A percentile compares a stretch with the other conserved stretches of the same genome.
Conservation (phyloP, 2,113 vertebrate genomes). For the Oryzias woworae region DNA sequence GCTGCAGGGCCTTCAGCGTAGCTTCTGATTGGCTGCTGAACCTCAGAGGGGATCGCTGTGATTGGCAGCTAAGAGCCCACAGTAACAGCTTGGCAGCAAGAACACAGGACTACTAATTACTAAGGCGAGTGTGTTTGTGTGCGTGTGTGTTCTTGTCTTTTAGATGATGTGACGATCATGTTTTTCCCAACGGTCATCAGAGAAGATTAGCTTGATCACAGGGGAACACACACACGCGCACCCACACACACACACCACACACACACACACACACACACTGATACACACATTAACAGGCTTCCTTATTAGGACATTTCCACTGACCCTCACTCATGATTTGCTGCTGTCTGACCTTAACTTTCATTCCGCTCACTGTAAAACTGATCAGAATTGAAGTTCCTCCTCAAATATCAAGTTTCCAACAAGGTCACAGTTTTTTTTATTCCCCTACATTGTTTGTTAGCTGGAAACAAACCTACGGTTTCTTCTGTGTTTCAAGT, state of each 20-base stretch:
- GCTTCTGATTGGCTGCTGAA: conserved; percentile 42
- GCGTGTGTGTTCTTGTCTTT: conserved; percentile 24
- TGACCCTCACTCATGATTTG: no score
- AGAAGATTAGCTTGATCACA: conserved; percentile 47
- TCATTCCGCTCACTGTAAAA: no score
- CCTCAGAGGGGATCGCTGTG: conserved; percentile 35
- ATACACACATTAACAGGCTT: no score
- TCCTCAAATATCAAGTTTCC: no score
- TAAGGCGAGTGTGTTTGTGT: conserved; percentile 12
- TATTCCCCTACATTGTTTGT: no score
- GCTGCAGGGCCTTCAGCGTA: conserved; percentile 33
- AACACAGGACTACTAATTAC: conserved; percentile 60
- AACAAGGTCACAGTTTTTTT: no score
- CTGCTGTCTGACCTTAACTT: no score
- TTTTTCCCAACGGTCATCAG: conserved; percentile 50
- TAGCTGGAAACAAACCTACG: no score
- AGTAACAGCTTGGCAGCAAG: conserved; percentile 43
- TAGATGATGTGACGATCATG: conserved; percentile 41
- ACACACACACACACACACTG: neutral
- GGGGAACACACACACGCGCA: neutral
- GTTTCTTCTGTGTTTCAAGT: no score
- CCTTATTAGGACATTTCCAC: no score
- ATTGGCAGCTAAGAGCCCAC: conserved; percentile 52
- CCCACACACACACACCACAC: neutral
- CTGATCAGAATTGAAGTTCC: no score